Base-by-base conservation (phyloP, 2,888 invertebrate species). In the Bruchidius siliquastri region DNA sequence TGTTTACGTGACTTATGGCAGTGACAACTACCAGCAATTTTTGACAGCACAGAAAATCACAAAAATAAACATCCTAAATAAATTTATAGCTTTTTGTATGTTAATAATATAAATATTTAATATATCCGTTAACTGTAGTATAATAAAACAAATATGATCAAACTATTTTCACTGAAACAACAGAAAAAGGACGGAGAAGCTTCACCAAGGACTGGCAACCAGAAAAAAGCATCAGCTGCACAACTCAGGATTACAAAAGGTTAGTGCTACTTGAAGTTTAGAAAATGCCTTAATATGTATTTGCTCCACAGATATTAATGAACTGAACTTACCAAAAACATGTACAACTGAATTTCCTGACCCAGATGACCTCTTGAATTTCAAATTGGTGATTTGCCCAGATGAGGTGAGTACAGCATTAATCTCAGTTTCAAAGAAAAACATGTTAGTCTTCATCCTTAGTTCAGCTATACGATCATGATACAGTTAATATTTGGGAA, bases 161-260 rank as follows among this genome's bases (percentile, higher is more conserved):
- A 97, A 91, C 91, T 98, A 88, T 98, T 98, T 91, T 97, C 98
- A 81, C 89, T 98, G 86, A 98, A 98, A 90, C 96, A 98, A 90
- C 97, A 98, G 89, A 97, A 97, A 90, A 98, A 98, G 90, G 97
- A 98, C 91, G 97, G 96, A 84, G 96, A 96, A 87, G 92, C 94
- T 82, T 91, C 89, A 76, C 93, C 94, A 81, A 90, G 90, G 85
- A 88, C 90, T 83, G 91, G 92, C 77, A 91, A 91, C 85, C 95
- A 95, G 87, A 96, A 97, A 88, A 96, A 96, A 88, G 95, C 97
- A 79, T 97, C 97, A 79, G 98, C 98, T 82, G 98, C 98, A 79
- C 98, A 98, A 88, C 90, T 98, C 85, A 92, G 98, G 88, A 97
- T 98, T 85, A 96, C 97, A 87, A 99, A 98, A 96, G 98, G 98